These are phyloP conservation scores for Drosophila anceps DNA, from an alignment of 2,888 invertebrate species.

Conservation along the genomic window DNA sequence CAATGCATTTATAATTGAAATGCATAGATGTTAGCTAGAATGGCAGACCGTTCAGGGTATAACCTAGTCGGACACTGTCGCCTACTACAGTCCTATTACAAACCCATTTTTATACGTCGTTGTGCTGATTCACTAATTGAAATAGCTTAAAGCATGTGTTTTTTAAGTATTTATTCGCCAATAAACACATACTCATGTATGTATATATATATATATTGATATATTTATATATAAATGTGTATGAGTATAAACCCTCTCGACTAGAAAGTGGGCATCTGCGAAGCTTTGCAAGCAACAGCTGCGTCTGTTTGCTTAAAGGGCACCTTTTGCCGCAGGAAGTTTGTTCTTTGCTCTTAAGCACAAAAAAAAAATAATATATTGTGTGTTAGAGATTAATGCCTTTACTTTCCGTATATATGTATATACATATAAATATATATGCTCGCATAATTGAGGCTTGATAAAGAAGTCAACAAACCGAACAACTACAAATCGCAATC, in stretches of 20 bases:
- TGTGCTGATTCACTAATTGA: neutral
- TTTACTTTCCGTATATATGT: conserved; percentile 1
- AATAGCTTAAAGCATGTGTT: neutral
- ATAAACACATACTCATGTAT: neutral
- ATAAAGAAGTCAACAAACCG: conserved; percentile 30
- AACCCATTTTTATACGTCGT: too few species aligned
- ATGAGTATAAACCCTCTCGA: neutral
- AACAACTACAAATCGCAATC: conserved; percentile 23
- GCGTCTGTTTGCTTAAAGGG: conserved; percentile 29
- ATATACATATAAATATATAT: neutral
- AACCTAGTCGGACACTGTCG: neutral
- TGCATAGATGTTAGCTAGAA: neutral
- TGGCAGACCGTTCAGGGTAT: neutral
- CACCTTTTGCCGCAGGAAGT: conserved; percentile 51
- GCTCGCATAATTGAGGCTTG: conserved; percentile 49
- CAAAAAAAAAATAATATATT: conserved; percentile 50
- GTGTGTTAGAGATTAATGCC: conserved; percentile 43
- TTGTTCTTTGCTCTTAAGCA: conserved; percentile 29
- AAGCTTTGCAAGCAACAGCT: conserved; percentile 31
- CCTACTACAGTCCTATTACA: neutral
- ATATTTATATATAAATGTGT: neutral
- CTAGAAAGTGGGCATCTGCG: neutral
- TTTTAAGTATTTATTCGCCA: neutral
- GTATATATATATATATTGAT: neutral
- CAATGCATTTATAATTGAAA: too few species aligned